phyloP scores from a whole-genome alignment of 2,113 vertebrate genomes.

The Pontoporia blainvillei region DNA sequence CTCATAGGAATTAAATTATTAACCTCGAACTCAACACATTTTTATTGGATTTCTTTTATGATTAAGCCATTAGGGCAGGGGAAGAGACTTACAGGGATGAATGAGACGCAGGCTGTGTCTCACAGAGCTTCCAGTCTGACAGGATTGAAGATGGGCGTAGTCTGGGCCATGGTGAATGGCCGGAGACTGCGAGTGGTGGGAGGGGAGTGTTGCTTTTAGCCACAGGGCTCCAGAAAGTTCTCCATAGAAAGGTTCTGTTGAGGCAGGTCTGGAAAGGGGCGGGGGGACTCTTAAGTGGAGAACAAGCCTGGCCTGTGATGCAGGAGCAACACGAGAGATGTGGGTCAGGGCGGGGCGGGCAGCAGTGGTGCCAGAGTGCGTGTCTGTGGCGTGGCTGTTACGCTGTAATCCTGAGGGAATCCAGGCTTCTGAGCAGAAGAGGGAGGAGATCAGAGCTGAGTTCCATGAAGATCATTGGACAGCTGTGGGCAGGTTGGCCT shows the following conservation, averaged over 20 bases:
- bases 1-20: background rate
- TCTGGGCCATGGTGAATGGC: too few species aligned
- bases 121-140: background rate
- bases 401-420: background rate
- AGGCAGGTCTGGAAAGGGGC: background rate
- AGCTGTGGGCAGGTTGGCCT: accelerated
- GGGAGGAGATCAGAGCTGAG: background rate
- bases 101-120: background rate
- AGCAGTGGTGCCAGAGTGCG: accelerated
- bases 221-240: background rate
- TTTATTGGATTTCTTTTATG: background rate
- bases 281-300: background rate
- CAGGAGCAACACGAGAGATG: background rate
- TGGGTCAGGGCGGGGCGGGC: accelerated
- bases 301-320: accelerated
- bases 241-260: background rate
- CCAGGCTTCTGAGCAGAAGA: background rate
- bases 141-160: background rate
- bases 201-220: background rate
- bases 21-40: background rate
- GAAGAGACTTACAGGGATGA: background rate
- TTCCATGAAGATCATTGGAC: background rate
- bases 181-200: background rate
- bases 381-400: background rate
- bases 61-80: background rate